Conservation (phyloP, 2,113 vertebrate genomes). For the Calidris pygmaea region DNA sequence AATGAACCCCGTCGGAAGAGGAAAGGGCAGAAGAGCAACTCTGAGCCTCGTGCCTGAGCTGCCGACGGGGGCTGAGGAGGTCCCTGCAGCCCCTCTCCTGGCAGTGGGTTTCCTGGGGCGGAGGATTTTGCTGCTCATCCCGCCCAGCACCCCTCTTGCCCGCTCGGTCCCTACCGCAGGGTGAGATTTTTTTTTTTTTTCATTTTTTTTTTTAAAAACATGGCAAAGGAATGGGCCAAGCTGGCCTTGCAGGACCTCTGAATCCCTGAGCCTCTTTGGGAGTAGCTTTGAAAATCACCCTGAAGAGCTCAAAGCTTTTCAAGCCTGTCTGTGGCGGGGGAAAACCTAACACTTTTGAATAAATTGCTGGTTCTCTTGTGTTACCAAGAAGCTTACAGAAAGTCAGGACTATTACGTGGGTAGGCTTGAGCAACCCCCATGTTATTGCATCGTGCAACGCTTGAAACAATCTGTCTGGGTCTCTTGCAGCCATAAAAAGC, state of each 20-base stretch:
- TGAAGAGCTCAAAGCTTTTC: not conserved
- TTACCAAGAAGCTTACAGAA: not conserved
- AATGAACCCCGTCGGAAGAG: rapidly evolving
- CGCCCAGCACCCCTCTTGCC: rapidly evolving
- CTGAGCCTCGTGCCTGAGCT: not conserved
- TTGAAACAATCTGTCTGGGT: not conserved
- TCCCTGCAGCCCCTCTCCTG: not conserved
- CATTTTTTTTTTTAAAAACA: not conserved
- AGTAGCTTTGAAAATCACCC: not conserved
- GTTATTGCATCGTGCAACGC: not conserved
- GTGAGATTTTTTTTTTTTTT: not conserved
- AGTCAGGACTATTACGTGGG: not conserved
- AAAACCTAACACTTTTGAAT: not conserved
- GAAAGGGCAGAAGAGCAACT: not conserved
- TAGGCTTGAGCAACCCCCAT: not conserved
- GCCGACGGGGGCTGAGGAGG: rapidly evolving
- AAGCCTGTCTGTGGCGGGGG: not conserved
- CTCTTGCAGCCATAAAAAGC: not conserved
- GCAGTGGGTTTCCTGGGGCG: rapidly evolving
- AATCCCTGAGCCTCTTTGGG: not conserved
- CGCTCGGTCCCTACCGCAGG: rapidly evolving
- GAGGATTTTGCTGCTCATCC: not conserved
- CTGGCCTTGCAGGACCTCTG: not conserved
- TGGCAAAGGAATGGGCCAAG: not conserved
- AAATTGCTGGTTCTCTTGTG: not conserved